phyloP scores from a whole-genome alignment of 2,113 vertebrate species.

The Enhydra lutris region DNA sequence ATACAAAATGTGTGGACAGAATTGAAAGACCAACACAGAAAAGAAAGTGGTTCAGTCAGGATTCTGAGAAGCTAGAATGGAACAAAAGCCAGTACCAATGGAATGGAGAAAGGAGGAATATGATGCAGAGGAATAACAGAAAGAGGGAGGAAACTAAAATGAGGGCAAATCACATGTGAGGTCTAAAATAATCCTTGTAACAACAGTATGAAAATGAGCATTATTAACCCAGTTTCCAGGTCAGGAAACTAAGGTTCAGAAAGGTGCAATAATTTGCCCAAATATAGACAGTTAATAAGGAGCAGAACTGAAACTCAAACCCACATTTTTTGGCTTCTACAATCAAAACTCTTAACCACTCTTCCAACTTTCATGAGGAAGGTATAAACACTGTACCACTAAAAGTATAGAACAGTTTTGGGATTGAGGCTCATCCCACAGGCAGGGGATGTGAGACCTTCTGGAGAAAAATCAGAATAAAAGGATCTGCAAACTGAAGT shows the following conservation, averaged over 20 bases:
- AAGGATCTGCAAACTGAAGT: neutral
- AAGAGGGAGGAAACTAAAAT: neutral
- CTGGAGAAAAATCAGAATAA: neutral
- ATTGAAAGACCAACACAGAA: neutral
- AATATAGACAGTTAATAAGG: neutral
- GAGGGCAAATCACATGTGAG: neutral
- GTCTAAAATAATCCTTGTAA: neutral
- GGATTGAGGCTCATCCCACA: neutral
- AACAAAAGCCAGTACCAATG: neutral
- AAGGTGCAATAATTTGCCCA: neutral
- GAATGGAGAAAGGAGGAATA: neutral
- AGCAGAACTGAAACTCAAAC: neutral
- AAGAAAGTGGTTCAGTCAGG: neutral
- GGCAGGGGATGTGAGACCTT: neutral
- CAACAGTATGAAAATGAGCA: neutral
- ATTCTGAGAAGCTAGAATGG: neutral
- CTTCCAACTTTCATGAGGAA: neutral
- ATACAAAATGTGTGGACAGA: neutral
- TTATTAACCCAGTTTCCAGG: neutral
- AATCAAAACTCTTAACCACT: neutral
- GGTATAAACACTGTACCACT: neutral
- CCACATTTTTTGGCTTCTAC: neutral
- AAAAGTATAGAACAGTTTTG: neutral
- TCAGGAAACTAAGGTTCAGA: neutral
- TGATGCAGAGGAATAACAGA: neutral